A percentile compares a stretch with the other conserved stretches of the same genome.
Evolutionary conservation across 2,797 vertebrate genomes (phyloP).

Genomic region (Prionace glauca): DNA sequence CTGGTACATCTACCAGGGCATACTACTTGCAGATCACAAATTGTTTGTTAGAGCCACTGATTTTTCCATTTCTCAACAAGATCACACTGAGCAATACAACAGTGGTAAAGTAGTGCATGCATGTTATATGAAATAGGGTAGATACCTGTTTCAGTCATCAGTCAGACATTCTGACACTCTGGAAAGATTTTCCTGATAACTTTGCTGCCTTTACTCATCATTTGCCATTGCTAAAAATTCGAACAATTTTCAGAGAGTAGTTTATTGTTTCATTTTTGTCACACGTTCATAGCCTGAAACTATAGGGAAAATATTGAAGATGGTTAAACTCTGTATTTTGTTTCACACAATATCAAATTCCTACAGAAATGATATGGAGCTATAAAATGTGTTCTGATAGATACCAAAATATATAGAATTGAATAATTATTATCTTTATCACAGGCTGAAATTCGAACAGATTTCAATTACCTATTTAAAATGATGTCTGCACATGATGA

Average conservation of each 20-base stretch:
- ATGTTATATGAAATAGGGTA: not conserved
- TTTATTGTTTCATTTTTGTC: not conserved
- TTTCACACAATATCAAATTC: too few relatives aligned
- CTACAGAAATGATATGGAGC: not conserved
- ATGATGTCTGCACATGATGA: constrained; percentile 91
- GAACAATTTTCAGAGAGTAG: not conserved
- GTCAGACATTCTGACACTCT: not conserved
- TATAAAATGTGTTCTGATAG: not conserved
- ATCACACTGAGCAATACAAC: not conserved
- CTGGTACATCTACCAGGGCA: not conserved
- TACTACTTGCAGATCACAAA: not conserved
- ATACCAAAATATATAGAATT: not conserved
- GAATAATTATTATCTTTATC: constrained; percentile 37
- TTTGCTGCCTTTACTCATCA: not conserved
- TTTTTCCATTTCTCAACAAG: not conserved
- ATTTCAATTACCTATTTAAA: constrained; percentile 83
- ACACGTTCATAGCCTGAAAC: not conserved
- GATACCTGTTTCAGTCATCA: not conserved
- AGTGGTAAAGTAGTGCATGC: too few relatives aligned
- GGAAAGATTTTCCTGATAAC: not conserved
- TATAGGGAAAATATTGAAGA: not conserved
- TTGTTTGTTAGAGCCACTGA: not conserved
- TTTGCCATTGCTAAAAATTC: not conserved
- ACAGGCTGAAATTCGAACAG: constrained; percentile 79
- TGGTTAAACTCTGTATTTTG: not conserved